Conservation (phyloP, 2,797 vertebrate genomes). For the Catharus ustulatus region DNA sequence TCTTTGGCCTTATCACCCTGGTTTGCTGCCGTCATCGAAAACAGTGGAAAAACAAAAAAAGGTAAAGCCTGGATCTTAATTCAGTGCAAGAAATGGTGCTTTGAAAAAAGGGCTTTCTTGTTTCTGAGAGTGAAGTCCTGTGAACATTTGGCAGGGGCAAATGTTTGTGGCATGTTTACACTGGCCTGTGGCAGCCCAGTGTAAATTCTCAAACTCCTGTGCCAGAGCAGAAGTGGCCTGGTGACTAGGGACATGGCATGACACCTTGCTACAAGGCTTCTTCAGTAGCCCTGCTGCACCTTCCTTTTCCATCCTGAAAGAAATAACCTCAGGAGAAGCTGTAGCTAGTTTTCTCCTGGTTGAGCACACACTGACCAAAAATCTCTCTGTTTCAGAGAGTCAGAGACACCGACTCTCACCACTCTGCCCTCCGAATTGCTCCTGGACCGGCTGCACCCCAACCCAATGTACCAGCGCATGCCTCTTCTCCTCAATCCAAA, state of each 20-base stretch:
- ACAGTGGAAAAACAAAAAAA: slow-evolving; percentile 87
- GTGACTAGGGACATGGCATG: too few relatives aligned
- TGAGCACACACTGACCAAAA: neutral
- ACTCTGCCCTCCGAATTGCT: slow-evolving; percentile 93
- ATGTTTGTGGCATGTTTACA: too few relatives aligned
- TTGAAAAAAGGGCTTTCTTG: neutral
- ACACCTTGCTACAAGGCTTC: neutral
- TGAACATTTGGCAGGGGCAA: rapidly evolving
- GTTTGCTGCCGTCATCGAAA: slow-evolving; percentile 85
- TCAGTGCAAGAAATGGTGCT: neutral
- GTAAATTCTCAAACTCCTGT: neutral
- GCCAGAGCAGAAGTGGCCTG: neutral
- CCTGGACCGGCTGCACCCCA: slow-evolving; percentile 93
- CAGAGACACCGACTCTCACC: slow-evolving; percentile 86
- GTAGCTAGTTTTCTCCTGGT: neutral
- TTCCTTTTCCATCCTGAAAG: neutral
- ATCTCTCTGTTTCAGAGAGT: slow-evolving; percentile 73
- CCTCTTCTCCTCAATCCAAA: slow-evolving; percentile 95
- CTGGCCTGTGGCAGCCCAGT: neutral
- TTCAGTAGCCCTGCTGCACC: neutral
- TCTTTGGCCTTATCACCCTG: slow-evolving; percentile 81
- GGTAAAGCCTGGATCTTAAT: slow-evolving; percentile 71
- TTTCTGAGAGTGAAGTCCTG: neutral
- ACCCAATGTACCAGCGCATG: slow-evolving; percentile 98
- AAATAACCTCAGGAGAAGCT: neutral